Evolutionary conservation across 2,888 invertebrate species (phyloP).

Genomic region (Stegophylla sp.): DNA sequence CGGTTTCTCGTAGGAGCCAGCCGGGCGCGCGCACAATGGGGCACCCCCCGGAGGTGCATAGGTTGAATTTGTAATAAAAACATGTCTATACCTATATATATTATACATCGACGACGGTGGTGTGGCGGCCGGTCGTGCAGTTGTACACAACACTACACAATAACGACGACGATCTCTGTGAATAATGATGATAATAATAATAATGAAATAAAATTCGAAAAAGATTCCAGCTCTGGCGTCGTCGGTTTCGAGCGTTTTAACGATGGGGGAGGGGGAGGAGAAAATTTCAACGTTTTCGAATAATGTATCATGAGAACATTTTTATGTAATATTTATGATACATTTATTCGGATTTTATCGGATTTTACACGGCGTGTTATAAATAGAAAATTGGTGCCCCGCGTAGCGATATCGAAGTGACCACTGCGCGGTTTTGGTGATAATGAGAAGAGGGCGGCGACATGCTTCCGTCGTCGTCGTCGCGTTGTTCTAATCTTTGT

Average conservation of each 20-base stretch:
- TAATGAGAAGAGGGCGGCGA: not conserved
- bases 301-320: not conserved
- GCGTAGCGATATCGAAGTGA: no score
- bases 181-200: slow-evolving; percentile 1
- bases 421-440: slow-evolving; percentile 8
- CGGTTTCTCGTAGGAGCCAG: slow-evolving; percentile 56
- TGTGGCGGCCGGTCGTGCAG: not conserved
- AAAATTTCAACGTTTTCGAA: slow-evolving; percentile 35
- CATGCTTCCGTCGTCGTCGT: slow-evolving; percentile 27
- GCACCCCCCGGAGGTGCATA: slow-evolving; percentile 57
- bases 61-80: slow-evolving; percentile 58
- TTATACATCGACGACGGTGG: not conserved
- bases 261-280: not conserved
- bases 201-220: slow-evolving; percentile 11
- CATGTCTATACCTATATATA: slow-evolving; percentile 39
- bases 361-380: slow-evolving; percentile 12
- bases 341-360: no score
- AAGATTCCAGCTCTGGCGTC: no score
- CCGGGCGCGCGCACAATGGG: slow-evolving; percentile 41
- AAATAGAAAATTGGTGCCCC: slow-evolving; percentile 32
- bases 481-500: slow-evolving; percentile 47
- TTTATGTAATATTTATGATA: not conserved
- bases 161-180: slow-evolving; percentile 29
- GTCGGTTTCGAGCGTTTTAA: not conserved
- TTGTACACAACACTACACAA: slow-evolving; percentile 13